phyloP scores from a whole-genome alignment of 2,888 invertebrate genomes.

The Monochamus alternatus region DNA sequence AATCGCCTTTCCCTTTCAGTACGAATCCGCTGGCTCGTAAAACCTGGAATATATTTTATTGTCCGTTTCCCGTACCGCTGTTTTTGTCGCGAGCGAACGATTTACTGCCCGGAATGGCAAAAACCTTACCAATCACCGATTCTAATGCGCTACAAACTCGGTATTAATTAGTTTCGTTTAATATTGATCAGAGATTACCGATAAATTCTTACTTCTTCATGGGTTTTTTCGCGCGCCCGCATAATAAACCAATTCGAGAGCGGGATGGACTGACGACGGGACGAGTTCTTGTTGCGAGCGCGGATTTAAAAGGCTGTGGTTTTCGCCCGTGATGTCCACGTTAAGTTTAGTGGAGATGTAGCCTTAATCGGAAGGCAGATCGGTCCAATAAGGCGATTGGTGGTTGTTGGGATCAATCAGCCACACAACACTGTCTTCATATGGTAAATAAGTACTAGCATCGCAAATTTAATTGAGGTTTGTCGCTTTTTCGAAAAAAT shows the following conservation, averaged over 20 bases:
- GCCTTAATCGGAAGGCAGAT: neutral
- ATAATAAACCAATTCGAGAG: conserved; percentile 6
- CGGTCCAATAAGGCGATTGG: neutral
- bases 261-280: neutral
- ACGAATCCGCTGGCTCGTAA: neutral
- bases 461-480: too few relatives aligned
- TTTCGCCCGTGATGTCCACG: neutral
- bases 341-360: neutral
- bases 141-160: neutral
- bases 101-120: neutral
- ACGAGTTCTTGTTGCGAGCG: neutral
- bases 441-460: too few relatives aligned
- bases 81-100: neutral
- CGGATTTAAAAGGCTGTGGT: neutral
- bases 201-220: conserved; percentile 4
- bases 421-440: neutral
- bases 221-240: neutral
- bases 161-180: conserved; percentile 6
- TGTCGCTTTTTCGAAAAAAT: too few relatives aligned
- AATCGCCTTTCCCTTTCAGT: neutral
- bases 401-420: neutral
- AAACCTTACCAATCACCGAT: neutral
- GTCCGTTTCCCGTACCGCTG: neutral
- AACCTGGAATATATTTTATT: neutral
- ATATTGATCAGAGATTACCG: conserved; percentile 6